phyloP scores from a whole-genome alignment of 2,888 invertebrate genomes.

The Xylophagus ater region DNA sequence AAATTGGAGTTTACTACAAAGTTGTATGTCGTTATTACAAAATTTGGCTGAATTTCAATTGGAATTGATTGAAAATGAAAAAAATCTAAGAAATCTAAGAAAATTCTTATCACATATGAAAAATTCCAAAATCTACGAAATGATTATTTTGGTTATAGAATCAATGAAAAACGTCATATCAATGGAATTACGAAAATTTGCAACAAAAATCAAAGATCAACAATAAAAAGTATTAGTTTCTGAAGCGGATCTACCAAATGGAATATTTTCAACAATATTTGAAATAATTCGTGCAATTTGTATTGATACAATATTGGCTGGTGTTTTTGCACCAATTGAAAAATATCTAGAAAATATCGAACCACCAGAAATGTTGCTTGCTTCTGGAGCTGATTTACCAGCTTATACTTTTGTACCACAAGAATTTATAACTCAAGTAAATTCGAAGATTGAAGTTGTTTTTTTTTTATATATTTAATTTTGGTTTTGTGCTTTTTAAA shows the following conservation, averaged over 20 bases:
- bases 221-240: conserved; percentile 22
- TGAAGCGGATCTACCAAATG: conserved; percentile 23
- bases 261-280: conserved; percentile 32
- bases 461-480: conserved; percentile 2
- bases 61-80: conserved; percentile 56
- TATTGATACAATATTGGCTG: conserved; percentile 56
- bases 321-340: conserved; percentile 70
- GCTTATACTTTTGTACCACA: conserved; percentile 87
- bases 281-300: conserved; percentile 43
- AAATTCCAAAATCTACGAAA: conserved; percentile 14
- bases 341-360: conserved; percentile 49
- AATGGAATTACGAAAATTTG: conserved; percentile 28
- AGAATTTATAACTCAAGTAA: conserved; percentile 89
- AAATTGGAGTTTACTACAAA: conserved; percentile 58
- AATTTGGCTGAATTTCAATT: conserved; percentile 53
- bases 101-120: conserved; percentile 39
- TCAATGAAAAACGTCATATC: conserved; percentile 18
- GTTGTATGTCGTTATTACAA: conserved; percentile 54
- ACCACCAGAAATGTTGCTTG: conserved; percentile 42
- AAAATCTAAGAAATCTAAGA: conserved; percentile 48
- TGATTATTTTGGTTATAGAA: conserved; percentile 16
- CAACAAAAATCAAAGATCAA: conserved; percentile 40
- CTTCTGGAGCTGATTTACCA: conserved; percentile 57
- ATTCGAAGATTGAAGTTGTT: conserved; percentile 3
- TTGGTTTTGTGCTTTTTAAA: conserved; percentile 27